phyloP scores from a whole-genome alignment of 2,888 invertebrate species.

The Coelinius sp. region DNA sequence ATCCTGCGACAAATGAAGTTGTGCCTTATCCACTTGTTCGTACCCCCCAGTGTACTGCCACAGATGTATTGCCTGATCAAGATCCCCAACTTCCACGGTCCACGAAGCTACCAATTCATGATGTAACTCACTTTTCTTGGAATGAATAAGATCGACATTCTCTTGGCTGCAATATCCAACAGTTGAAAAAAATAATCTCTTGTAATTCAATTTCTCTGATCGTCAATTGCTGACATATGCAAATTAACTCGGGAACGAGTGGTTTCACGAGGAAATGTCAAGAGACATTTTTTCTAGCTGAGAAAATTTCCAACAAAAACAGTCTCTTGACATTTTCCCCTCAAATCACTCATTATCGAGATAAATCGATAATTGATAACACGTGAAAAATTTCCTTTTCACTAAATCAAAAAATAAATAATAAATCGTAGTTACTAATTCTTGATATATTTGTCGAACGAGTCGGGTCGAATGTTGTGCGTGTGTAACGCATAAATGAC shows the following conservation, averaged over 20 bases:
- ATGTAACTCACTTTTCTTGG: constrained; percentile 81
- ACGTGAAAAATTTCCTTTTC: not conserved
- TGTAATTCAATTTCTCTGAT: not conserved
- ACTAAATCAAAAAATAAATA: not conserved
- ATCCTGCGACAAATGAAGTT: constrained; percentile 79
- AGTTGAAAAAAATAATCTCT: too few relatives aligned
- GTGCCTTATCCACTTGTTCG: constrained; percentile 85
- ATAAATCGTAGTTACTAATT: constrained; percentile 84
- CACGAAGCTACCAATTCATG: constrained; percentile 95
- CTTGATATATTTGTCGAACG: constrained; percentile 86
- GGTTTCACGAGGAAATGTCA: too few relatives aligned
- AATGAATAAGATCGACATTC: constrained; percentile 82
- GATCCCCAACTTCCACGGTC: constrained; percentile 96
- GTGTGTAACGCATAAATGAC: constrained; percentile 95
- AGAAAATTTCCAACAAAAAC: too few relatives aligned
- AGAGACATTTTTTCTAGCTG: too few relatives aligned
- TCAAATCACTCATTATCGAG: too few relatives aligned
- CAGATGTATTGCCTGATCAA: constrained; percentile 96
- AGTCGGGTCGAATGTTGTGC: constrained; percentile 93
- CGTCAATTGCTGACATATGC: too few relatives aligned
- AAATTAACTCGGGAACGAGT: too few relatives aligned
- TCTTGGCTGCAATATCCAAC: constrained; percentile 76
- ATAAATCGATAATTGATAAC: too few relatives aligned
- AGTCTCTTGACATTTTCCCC: too few relatives aligned
- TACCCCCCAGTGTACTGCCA: constrained; percentile 97